These are phyloP conservation scores for Megalops atlanticus DNA, from an alignment of 2,113 vertebrate genomes.

Conservation along the genomic window DNA sequence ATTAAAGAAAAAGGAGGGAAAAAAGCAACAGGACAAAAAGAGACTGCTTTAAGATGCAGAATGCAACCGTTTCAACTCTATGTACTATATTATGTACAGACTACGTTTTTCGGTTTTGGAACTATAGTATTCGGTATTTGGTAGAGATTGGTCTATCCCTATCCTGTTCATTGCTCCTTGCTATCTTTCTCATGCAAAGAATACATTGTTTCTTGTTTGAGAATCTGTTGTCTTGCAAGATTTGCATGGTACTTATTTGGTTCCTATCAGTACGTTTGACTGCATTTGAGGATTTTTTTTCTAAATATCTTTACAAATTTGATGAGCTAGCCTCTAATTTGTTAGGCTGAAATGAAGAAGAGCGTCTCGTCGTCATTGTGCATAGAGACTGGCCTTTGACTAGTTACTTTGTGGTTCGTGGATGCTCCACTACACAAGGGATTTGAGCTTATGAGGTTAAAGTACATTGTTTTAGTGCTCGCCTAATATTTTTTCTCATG, in stretches of 20 bases:
- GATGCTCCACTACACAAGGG: conserved; percentile 52
- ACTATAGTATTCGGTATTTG: conserved; percentile 77
- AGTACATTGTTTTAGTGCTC: conserved; percentile 68
- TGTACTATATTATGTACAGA: conserved; percentile 78
- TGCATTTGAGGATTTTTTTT: conserved; percentile 69
- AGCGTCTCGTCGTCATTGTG: conserved; percentile 43
- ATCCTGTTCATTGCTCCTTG: conserved; percentile 72
- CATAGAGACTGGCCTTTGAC: conserved; percentile 64
- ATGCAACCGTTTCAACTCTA: conserved; percentile 71
- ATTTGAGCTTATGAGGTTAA: conserved; percentile 57
- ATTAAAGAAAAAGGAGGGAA: conserved; percentile 72
- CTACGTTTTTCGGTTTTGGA: conserved; percentile 73
- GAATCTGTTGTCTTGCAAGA: conserved; percentile 83
- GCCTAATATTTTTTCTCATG: conserved; percentile 74
- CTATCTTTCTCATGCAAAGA: conserved; percentile 76
- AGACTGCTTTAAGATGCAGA: conserved; percentile 49
- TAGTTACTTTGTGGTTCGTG: conserved; percentile 57
- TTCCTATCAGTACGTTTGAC: conserved; percentile 79
- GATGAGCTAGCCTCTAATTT: conserved; percentile 57
- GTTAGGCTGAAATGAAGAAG: conserved; percentile 62
- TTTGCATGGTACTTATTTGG: conserved; percentile 81
- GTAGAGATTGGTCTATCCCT: conserved; percentile 72
- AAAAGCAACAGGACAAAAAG: conserved; percentile 58
- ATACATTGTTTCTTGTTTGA: conserved; percentile 78
- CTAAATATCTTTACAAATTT: conserved; percentile 67